phyloP scores from a whole-genome alignment of 2,797 vertebrate species.

The Acropternis orthonyx region DNA sequence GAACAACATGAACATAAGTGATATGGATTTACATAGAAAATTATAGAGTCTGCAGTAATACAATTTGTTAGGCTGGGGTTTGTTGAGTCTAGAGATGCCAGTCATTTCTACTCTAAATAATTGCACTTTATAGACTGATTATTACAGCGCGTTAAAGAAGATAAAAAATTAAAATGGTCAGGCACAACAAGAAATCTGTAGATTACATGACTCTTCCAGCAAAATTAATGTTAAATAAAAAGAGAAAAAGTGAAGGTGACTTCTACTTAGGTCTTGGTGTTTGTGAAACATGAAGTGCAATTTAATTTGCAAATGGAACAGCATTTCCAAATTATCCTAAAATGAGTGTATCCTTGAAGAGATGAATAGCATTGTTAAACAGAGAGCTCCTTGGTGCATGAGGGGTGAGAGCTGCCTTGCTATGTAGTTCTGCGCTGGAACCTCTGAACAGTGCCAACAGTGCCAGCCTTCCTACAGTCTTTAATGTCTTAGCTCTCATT shows the following conservation, averaged over 20 bases:
- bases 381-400: not conserved
- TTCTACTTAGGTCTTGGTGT: not conserved
- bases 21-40: not conserved
- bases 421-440: not conserved
- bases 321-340: not conserved
- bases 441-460: not conserved
- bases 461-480: not conserved
- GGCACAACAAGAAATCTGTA: not conserved
- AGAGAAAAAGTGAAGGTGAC: not conserved
- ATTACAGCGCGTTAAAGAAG: not conserved
- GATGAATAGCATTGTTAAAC: not conserved
- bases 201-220: not conserved
- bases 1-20: not conserved
- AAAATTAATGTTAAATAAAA: not conserved
- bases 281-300: not conserved
- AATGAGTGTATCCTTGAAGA: not conserved
- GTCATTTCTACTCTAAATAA: not conserved
- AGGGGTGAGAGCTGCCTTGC: not conserved
- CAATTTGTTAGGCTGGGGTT: not conserved
- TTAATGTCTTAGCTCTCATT: not conserved
- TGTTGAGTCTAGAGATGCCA: not conserved
- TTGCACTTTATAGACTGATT: not conserved
- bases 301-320: not conserved
- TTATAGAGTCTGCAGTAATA: not conserved
- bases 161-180: not conserved